Evolutionary conservation across 2,797 vertebrate species (phyloP).

Genomic region (Mus minutoides): DNA sequence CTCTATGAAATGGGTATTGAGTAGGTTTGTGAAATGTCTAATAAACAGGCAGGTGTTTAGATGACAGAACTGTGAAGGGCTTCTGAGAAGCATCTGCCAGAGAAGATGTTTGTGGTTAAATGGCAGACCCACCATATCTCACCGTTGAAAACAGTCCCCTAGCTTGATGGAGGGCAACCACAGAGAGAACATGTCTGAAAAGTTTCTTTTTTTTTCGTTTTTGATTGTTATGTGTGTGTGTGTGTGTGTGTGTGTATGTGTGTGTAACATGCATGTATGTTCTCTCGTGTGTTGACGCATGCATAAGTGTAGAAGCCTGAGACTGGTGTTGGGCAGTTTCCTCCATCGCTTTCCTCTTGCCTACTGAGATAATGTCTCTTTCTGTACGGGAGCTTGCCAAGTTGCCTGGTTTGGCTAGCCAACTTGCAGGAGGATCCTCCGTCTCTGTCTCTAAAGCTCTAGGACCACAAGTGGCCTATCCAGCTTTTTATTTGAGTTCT

Average conservation of each 20-base stretch:
- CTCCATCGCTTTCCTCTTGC: not conserved
- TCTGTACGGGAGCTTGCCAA: not conserved
- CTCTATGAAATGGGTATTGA: slow-evolving; percentile 63
- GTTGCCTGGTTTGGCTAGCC: not conserved
- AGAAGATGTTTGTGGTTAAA: not conserved
- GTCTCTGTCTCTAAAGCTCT: not conserved
- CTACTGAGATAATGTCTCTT: not conserved
- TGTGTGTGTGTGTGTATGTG: too few relatives aligned
- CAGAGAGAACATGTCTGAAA: slow-evolving; percentile 1
- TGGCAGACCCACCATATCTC: not conserved
- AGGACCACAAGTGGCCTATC: not conserved
- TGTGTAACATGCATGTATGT: not conserved
- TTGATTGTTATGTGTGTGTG: not conserved
- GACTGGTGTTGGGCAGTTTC: not conserved
- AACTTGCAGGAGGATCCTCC: not conserved
- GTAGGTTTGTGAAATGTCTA: slow-evolving; percentile 71
- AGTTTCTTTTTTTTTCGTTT: not conserved
- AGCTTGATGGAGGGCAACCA: not conserved
- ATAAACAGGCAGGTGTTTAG: slow-evolving; percentile 63
- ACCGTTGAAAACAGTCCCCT: not conserved
- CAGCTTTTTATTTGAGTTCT: not conserved
- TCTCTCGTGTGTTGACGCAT: not conserved
- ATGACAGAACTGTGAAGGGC: not conserved
- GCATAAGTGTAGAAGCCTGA: not conserved
- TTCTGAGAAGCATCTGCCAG: not conserved